Percentiles rank a stretch among this genome's conserved stretches.
phyloP scores from a whole-genome alignment of 2,888 invertebrate species.

The Meganola albula region DNA sequence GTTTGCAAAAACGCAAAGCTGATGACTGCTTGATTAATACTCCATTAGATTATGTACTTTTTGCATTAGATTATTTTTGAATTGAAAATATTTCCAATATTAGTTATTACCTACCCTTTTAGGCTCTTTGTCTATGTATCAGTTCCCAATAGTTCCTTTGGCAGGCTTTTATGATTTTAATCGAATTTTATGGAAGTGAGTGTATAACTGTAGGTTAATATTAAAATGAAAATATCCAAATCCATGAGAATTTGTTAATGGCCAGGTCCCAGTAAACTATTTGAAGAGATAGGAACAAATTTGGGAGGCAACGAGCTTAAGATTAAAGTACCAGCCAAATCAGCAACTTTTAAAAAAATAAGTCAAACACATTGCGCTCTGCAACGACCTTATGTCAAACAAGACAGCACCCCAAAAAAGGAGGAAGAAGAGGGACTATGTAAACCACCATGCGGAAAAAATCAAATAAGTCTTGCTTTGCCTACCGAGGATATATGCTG shows the following conservation, averaged over 20 bases:
- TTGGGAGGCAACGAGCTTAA: constrained; percentile 66
- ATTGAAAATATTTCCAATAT: too few species aligned
- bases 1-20: too few species aligned
- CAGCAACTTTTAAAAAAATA: constrained; percentile 66
- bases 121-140: too few species aligned
- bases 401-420: constrained; percentile 19
- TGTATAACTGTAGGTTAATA: too few species aligned
- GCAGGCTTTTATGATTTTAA: too few species aligned
- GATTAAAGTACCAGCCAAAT: constrained; percentile 62
- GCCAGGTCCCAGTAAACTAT: constrained; percentile 69
- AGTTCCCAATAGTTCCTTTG: too few species aligned
- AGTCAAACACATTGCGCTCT: constrained; percentile 64
- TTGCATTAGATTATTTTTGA: too few species aligned
- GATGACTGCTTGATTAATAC: too few species aligned
- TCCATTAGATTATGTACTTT: too few species aligned
- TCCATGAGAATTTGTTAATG: constrained; percentile 60
- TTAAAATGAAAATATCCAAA: too few species aligned
- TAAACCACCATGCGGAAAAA: constrained; percentile 59
- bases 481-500: constrained; percentile 59
- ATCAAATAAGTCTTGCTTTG: constrained; percentile 59
- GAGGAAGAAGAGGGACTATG: constrained; percentile 40
- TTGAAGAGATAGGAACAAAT: constrained; percentile 67
- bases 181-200: too few species aligned
- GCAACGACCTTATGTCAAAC: constrained; percentile 55
- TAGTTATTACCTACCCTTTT: too few species aligned